phyloP scores from a whole-genome alignment of 2,888 invertebrate genomes.

The Malthinus seriepunctatus region DNA sequence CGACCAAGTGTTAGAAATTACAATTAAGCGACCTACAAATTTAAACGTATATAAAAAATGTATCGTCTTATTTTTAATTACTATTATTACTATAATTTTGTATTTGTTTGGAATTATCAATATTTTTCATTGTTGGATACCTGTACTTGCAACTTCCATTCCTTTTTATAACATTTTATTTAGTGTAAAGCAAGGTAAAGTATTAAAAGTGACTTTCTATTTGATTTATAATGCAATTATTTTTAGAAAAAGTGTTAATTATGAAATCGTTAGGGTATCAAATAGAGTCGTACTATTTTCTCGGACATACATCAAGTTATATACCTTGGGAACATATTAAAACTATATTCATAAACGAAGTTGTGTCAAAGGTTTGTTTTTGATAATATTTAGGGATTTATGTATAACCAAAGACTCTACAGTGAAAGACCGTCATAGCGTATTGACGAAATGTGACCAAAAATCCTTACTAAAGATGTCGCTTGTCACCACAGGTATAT shows the following conservation, averaged over 20 bases:
- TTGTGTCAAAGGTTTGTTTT: constrained; percentile 51
- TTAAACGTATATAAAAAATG: constrained; percentile 25
- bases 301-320: constrained; percentile 45
- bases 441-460: no score
- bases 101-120: constrained; percentile 19
- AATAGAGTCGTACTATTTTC: constrained; percentile 45
- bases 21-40: constrained; percentile 29
- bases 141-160: constrained; percentile 27
- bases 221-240: neutral
- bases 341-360: constrained; percentile 55
- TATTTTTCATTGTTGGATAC: constrained; percentile 20
- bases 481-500: no score
- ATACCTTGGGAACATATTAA: constrained; percentile 48
- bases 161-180: constrained; percentile 35
- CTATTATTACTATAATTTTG: constrained; percentile 27
- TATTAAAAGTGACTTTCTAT: neutral
- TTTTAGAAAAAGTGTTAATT: constrained; percentile 46
- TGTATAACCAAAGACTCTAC: no score
- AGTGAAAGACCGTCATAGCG: no score
- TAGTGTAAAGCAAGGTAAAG: constrained; percentile 43
- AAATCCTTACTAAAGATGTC: no score
- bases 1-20: constrained; percentile 31
- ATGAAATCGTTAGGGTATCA: constrained; percentile 52
- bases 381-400: neutral
- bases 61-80: constrained; percentile 25